phyloP scores from a whole-genome alignment of 2,888 invertebrate genomes.

The Ormyrus thymus region DNA sequence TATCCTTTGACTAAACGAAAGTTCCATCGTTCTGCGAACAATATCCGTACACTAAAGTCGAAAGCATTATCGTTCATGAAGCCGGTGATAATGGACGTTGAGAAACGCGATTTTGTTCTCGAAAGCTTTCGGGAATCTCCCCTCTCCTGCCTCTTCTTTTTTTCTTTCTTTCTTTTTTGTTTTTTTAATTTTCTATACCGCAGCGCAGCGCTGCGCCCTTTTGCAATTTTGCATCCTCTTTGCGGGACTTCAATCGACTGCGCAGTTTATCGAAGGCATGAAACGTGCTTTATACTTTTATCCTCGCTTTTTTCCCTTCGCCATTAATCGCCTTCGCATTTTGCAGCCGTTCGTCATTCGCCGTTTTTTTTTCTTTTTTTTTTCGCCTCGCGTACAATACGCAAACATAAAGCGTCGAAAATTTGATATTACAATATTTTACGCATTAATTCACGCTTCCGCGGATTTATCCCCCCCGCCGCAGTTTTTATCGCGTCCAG shows the following conservation, averaged over 20 bases:
- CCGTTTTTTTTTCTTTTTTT: background rate
- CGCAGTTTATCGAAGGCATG: conserved; percentile 12
- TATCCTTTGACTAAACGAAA: no score
- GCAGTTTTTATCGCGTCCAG: no score
- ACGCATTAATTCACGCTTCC: conserved; percentile 2
- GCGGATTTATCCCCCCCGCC: no score
- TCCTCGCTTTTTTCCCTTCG: background rate
- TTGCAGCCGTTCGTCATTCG: background rate
- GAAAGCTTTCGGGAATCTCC: conserved; percentile 27
- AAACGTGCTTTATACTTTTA: background rate
- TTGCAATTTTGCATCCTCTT: conserved; percentile 25
- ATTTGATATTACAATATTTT: conserved; percentile 25
- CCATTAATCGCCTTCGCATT: conserved; percentile 21
- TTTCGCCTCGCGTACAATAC: background rate
- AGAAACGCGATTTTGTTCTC: conserved; percentile 42
- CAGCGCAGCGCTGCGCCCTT: background rate
- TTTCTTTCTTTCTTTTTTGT: conserved; percentile 13
- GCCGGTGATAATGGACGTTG: conserved; percentile 38
- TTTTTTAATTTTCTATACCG: conserved; percentile 7
- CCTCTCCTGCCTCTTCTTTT: background rate
- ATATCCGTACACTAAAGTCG: background rate
- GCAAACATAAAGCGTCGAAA: conserved; percentile 7
- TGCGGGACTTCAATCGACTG: conserved; percentile 8
- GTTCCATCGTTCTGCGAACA: no score
- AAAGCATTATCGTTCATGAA: conserved; percentile 8